Base-by-base conservation (phyloP, 2,113 vertebrate genomes). In the Thamnaconus septentrionalis region DNA sequence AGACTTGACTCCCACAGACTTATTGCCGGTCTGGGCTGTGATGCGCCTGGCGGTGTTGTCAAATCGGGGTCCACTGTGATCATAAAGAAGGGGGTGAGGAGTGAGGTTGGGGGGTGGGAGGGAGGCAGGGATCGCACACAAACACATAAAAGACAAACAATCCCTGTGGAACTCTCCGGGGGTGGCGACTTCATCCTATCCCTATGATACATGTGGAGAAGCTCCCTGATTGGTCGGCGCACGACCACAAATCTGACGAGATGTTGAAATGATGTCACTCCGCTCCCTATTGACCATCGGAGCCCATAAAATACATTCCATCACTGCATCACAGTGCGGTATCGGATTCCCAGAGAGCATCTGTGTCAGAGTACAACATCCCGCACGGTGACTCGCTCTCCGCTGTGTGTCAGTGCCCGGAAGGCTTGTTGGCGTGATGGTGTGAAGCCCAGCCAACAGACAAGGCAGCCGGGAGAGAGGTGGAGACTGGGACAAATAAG, bases 361-460 rank as follows among this genome's bases (percentile, higher is more conserved):
- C 72, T 59, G 54, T 73, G 66, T 77, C 73, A 66, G 45, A 53
- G 56, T 48, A 10, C 41, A 62, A 73, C 18, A 68, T 61, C 51
- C 63, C 57, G 65, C 72, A 53, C 49, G 18, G 18, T 87, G 88
- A 90, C 75, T 83, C 76, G 72, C 1, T 5, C 45, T 8, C 44
- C 44, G 1, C 39, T 12, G 3, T 70, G 64, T 66, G 64, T 68
- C 68, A 61, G 7, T 80, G 82, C 70, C 71, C 47, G 71, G 81
- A 76, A 84, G 82, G 85, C 41, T 73, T 31, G 78, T 31, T 60
- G 64, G 71, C 61, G 74, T 68, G 67, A 79, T 78, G 56, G 46
- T 77, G 60, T 59, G 53, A 66, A 49, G 43, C 65, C 41, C n/a
- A 43, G 81, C 79, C 84, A 80, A 69, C 45, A 66, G 56, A 5